Base-by-base conservation (phyloP, 2,888 invertebrate species). In the Stratiomys singularior region DNA sequence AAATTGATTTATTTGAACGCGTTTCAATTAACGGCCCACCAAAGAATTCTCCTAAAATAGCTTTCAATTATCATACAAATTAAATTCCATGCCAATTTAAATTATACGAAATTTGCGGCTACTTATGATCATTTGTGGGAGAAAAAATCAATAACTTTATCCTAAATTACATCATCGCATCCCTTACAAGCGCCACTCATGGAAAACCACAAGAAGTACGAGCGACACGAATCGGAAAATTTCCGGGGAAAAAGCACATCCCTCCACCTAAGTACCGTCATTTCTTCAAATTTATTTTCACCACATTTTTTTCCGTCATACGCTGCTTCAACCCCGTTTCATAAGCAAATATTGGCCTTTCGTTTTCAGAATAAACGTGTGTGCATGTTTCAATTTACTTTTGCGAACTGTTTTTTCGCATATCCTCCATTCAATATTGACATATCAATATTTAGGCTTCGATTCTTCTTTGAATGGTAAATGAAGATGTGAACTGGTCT, bases 391-490 rank as follows among this genome's bases (percentile, higher is more conserved):
- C 37, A 37, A 3, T 9, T 37, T 9, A 13, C 18, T 52, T 52
- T 71, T 27, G 27, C 30, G 4, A 76, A 23, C 69, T 47, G n/a
- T 66, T 66, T 27, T 23, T 5, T 44, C 46, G 27, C 63, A 63
- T 63, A 76, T 72, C 52, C 23, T 44, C 47, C 69, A 30, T 47
- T 69, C 60, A 74, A 77, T 77, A 79, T 66, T 78, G 71, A 76
- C 76, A 76, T 63, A 76, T 72, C 66, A 79, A 79, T 79, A 78
- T 76, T 79, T 78, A 77, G 69, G 71, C 76, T 78, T 79, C 71
- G 77, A 78, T 78, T 79, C 76, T 79, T 78, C 77, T 69, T 37
- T 18, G 30, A 60, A 18, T 18, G 7, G 15, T 52, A 52, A 18
- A 52, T 4, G 52, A n/a, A 52, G n/a, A 52, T 13, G 15, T 52